phyloP scores from a whole-genome alignment of 2,113 vertebrate species.

The Rhea americana region DNA sequence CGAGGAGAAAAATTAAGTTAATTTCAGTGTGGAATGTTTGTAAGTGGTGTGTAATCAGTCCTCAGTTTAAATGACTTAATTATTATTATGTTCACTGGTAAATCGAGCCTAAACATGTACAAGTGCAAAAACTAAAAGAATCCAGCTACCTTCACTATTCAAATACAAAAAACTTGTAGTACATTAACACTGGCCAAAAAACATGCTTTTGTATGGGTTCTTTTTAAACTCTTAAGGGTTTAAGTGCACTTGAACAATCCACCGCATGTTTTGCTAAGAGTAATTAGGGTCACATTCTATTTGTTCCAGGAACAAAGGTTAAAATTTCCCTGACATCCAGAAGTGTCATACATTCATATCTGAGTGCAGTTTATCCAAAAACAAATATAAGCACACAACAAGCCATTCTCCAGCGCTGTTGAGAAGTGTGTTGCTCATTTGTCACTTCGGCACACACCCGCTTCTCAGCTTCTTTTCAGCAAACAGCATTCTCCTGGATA shows the following conservation, averaged over 20 bases:
- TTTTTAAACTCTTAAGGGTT: background rate
- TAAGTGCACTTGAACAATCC: background rate
- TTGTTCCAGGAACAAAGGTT: background rate
- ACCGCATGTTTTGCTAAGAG: background rate
- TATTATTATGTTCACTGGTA: constrained; percentile 59
- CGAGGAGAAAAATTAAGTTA: constrained; percentile 54
- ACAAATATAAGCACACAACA: background rate
- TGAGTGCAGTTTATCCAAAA: background rate
- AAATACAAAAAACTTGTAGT: background rate
- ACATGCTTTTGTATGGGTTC: background rate
- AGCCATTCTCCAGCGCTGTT: background rate
- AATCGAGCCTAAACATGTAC: constrained; percentile 69
- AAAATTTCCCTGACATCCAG: background rate
- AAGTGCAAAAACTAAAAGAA: constrained; percentile 39
- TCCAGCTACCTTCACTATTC: constrained; percentile 18
- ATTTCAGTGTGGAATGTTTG: constrained; percentile 62
- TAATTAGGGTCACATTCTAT: background rate
- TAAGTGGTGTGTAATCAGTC: constrained; percentile 69
- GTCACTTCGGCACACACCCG: constrained; percentile 9
- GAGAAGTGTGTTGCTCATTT: background rate
- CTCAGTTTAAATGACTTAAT: constrained; percentile 74
- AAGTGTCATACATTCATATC: background rate
- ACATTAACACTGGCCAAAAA: background rate
- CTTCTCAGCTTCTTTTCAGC: constrained; percentile 16
- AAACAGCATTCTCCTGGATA: background rate